Evolutionary conservation across 2,113 vertebrate genomes (phyloP), one percentile per base, ranked within the genome.

Genomic region (Amazona guildingii): DNA sequence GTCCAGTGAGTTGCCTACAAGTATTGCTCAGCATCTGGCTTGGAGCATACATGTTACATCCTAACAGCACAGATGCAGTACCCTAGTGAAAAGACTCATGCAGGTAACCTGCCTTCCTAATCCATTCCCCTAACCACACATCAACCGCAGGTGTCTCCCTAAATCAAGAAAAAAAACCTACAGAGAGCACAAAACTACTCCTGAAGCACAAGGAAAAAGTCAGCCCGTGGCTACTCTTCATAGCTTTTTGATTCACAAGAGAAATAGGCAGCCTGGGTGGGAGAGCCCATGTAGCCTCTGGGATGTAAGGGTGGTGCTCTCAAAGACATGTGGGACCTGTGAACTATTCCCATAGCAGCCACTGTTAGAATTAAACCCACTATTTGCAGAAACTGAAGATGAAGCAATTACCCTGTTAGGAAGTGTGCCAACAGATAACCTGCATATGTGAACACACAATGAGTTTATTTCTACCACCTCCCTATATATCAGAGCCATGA

Each of bases 401-500:
- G 52, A 73, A 79, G 83, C 57, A 83, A 83, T 44, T 57, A 46
- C 17, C 28, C n/a, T 62, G 62, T 39, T 49, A 90, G 57, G 48
- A 90, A 66, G 69, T 0, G 1, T 74, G 46, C 24, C 48, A 62
- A 17, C 0, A 73, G 39, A 33, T 48, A 90, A 73, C 54, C 41
- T 41, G 41, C 25, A 20, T 25, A 39, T 7, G 29, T 46, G 44
- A 87, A 90, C 7, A 16, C 25, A 41, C 51, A 46, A n/a, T 15
- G 35, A 43, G 49, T 74, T 81, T 59, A 90, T 33, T 88, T 46
- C 66, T 51, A 52, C 37, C 23, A 41, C 2, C 0, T 73, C 27
- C 46, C 66, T 49, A 52, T 2, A 16, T 0, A 1, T 35, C 44
- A 1, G 6, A 80, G 54, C 48, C 0, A 3, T 0, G 8, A 57